phyloP scores from a whole-genome alignment of 37 sponge, comb jelly and placozoan genomes.

The Ianthella basta region DNA sequence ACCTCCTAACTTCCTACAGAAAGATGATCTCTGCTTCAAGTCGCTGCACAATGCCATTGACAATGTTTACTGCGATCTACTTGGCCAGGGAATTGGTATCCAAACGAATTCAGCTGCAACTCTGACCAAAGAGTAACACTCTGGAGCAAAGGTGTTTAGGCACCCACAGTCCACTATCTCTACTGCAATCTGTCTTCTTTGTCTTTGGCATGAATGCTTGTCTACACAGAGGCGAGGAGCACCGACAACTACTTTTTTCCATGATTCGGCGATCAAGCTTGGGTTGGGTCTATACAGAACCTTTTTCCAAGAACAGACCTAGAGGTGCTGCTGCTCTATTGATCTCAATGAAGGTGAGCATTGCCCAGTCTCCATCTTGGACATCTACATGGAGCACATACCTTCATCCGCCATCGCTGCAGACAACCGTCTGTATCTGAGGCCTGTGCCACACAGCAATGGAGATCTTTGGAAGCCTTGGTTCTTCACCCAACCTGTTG shows the following conservation, averaged over 20 bases:
- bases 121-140: background rate
- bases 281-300: background rate
- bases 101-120: background rate
- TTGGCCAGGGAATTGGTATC: constrained; percentile 1
- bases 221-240: constrained; percentile 2
- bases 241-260: background rate
- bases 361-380: constrained; percentile 5
- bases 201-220: constrained; percentile 37
- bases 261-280: background rate
- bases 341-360: background rate
- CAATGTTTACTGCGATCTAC: constrained; percentile 16
- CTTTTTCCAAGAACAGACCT: constrained; percentile 3
- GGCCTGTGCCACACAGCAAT: background rate
- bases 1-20: constrained; percentile 14
- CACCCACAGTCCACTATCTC: background rate
- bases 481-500: background rate
- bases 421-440: background rate
- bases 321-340: background rate
- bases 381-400: background rate
- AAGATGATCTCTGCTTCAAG: constrained; percentile 22
- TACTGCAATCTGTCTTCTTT: constrained; percentile 58
- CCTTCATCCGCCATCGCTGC: background rate
- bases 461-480: background rate
- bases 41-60: constrained; percentile 21
- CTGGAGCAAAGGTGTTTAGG: background rate